phyloP scores from a whole-genome alignment of 2,113 vertebrate genomes.

The Oryzias woworae region DNA sequence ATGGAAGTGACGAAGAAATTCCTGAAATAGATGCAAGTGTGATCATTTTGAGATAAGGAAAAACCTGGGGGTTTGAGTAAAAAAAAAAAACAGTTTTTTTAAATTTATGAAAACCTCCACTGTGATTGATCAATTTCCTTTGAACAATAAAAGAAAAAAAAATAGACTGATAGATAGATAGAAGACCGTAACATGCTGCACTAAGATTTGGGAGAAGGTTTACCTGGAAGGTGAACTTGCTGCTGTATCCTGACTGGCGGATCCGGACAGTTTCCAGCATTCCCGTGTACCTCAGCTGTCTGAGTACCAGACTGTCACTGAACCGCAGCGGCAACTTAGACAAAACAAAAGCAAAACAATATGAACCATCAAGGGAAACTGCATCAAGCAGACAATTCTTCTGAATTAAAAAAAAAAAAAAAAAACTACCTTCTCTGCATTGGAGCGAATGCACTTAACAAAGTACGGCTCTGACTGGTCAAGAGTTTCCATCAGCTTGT shows the following conservation, averaged over 20 bases:
- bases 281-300: constrained; percentile 94
- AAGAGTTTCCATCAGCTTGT: constrained; percentile 96
- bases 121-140: too few relatives aligned
- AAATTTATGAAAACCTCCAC: too few relatives aligned
- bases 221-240: constrained; percentile 95
- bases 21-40: constrained; percentile 67
- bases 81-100: too few relatives aligned
- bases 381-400: too few relatives aligned
- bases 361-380: too few relatives aligned
- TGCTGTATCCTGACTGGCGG: constrained; percentile 94
- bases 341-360: too few relatives aligned
- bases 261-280: constrained; percentile 97
- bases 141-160: too few relatives aligned
- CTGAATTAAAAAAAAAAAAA: too few relatives aligned
- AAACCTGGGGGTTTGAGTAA: background rate
- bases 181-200: too few relatives aligned
- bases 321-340: constrained; percentile 90
- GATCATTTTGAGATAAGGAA: background rate
- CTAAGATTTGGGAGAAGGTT: background rate
- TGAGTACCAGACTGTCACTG: constrained; percentile 87
- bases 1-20: constrained; percentile 91
- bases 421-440: constrained; percentile 90
- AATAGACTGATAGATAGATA: too few relatives aligned
- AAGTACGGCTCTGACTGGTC: constrained; percentile 96
- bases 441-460: constrained; percentile 97